Evolutionary conservation across 2,888 invertebrate species (phyloP).

Genomic region (Luperina testacea): DNA sequence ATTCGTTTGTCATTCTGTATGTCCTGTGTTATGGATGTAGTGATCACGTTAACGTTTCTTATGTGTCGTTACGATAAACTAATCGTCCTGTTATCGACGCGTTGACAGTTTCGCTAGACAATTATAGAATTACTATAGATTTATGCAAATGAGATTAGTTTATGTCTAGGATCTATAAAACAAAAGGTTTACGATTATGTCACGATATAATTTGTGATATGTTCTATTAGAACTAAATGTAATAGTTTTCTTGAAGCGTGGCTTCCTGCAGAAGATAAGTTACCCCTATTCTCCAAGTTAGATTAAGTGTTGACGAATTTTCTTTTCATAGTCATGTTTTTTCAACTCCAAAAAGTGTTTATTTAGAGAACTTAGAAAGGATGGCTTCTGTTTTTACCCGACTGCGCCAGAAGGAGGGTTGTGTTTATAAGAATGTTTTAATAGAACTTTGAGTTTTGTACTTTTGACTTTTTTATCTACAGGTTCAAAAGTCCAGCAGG

Average conservation of each 20-base stretch:
- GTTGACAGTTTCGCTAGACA: slow-evolving; percentile 28
- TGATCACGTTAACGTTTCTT: slow-evolving; percentile 25
- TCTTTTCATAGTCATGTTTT: too few species aligned
- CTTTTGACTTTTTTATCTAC: background rate
- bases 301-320: background rate
- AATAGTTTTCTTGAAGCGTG: slow-evolving; percentile 4
- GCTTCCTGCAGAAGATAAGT: background rate
- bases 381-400: too few species aligned
- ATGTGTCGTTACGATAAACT: slow-evolving; percentile 30
- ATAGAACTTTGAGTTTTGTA: background rate
- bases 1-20: slow-evolving; percentile 23
- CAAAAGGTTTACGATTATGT: slow-evolving; percentile 18
- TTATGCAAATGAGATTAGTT: slow-evolving; percentile 26
- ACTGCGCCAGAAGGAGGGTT: too few species aligned
- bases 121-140: slow-evolving; percentile 34
- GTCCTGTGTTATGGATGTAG: slow-evolving; percentile 30
- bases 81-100: slow-evolving; percentile 26
- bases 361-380: too few species aligned
- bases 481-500: background rate
- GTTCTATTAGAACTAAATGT: background rate
- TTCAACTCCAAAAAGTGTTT: background rate
- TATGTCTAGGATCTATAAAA: slow-evolving; percentile 20
- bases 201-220: background rate
- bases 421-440: background rate
- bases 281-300: background rate